Base-by-base conservation (phyloP, 2,797 vertebrate species). In the Phoxinus dragarum region DNA sequence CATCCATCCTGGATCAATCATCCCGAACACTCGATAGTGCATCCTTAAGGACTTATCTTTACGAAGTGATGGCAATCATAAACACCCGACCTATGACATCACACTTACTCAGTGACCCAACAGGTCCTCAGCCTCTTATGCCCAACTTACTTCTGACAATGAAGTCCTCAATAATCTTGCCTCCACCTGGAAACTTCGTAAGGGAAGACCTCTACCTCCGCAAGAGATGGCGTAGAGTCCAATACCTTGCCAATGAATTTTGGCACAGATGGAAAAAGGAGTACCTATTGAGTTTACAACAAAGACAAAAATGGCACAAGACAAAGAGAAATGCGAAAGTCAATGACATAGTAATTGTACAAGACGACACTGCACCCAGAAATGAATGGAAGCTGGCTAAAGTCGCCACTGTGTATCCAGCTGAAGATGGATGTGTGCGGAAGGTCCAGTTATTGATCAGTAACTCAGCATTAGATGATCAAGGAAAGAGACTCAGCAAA, bases 21-120 rank as follows among this genome's bases (percentile, higher is more conserved):
- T 75, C 54, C 3, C 0, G 19, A 27, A 75, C 12, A 64, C 64
- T 74, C 10, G 81, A 75, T 19, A 38, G 16, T 74, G 75, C 81
- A 69, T 85, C 83, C 4, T 82, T 88, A 12, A 1, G 73, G 10
- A 87, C 89, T 0, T 86, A 76, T 6, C 42, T 89, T 0, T 88
- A 86, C 8, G 72, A 89, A 80, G 84, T 87, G 3, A 90, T 90
- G 86, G 81, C 86, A 17, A 86, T 88, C 21, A 16, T 87, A 49
- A 88, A 90, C 5, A 88, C 84, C 31, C 17, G 86, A 74, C 87
- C 87, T 19, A 23, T 87, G 52, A 87, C 89, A 27, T 8, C 74
- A n/a, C 73, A 86, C 7, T 9, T 79, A n/a, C 72, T 86, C 17
- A 86, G 54, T 6, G 87, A 90, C 78, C 80, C 87, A 5, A 1